A percentile compares a stretch with the other conserved stretches of the same genome.
phyloP scores from a whole-genome alignment of 2,888 invertebrate genomes.

The Odiellus spinosus region DNA sequence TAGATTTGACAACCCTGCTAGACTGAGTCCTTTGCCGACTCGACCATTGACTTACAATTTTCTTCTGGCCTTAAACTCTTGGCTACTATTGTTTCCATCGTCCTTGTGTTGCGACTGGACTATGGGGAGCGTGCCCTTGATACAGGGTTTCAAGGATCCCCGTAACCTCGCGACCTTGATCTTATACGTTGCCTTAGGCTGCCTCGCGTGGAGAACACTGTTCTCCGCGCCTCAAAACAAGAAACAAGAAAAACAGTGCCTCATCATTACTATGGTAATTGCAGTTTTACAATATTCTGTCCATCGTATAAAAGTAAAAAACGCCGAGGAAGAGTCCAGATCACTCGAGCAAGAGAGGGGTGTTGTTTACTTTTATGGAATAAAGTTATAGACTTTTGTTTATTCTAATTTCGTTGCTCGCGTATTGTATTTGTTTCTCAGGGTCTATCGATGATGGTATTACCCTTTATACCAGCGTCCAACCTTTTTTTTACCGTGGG shows the following conservation, averaged over 20 bases:
- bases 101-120: constrained; percentile 95
- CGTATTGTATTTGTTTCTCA: too few relatives aligned
- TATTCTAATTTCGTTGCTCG: too few relatives aligned
- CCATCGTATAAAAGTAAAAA: too few relatives aligned
- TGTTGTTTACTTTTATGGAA: too few relatives aligned
- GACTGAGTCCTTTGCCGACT: constrained; percentile 60
- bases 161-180: constrained; percentile 63
- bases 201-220: constrained; percentile 23
- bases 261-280: constrained; percentile 24
- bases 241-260: constrained; percentile 40
- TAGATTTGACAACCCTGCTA: constrained; percentile 87
- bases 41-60: constrained; percentile 84
- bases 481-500: constrained; percentile 96
- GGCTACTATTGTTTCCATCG: constrained; percentile 72
- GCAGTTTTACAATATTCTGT: too few relatives aligned
- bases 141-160: constrained; percentile 57
- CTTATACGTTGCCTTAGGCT: constrained; percentile 39
- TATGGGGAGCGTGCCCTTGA: constrained; percentile 81
- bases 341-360: too few relatives aligned
- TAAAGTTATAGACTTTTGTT: too few relatives aligned
- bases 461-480: constrained; percentile 89
- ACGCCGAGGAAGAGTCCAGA: too few relatives aligned
- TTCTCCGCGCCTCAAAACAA: constrained; percentile 24
- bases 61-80: constrained; percentile 71
- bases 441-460: constrained; percentile 67